phyloP scores from a whole-genome alignment of 2,888 invertebrate genomes.

The Melieria crassipennis region DNA sequence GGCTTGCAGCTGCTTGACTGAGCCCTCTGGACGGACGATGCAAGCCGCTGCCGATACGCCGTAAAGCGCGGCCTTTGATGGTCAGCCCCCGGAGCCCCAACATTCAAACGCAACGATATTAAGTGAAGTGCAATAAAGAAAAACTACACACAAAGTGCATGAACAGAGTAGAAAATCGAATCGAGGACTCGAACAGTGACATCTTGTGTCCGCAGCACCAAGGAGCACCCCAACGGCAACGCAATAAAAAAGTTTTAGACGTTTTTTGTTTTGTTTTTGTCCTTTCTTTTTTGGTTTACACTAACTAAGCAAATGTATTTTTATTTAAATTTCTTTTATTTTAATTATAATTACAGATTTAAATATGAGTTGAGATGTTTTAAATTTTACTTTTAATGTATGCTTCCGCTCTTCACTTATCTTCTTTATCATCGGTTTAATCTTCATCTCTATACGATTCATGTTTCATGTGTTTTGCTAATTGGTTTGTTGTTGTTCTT shows the following conservation, averaged over 20 bases:
- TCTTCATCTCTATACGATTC: slow-evolving; percentile 17
- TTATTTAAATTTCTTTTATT: slow-evolving; percentile 46
- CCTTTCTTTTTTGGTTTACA: slow-evolving; percentile 39
- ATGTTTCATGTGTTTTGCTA: slow-evolving; percentile 31
- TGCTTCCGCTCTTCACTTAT: slow-evolving; percentile 28
- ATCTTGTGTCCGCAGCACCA: too few relatives aligned
- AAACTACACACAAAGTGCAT: background rate
- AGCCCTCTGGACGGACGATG: too few relatives aligned
- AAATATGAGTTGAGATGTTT: slow-evolving; percentile 45
- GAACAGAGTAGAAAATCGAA: too few relatives aligned
- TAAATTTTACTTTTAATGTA: slow-evolving; percentile 38
- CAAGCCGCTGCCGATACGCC: too few relatives aligned
- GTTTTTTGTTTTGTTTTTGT: background rate
- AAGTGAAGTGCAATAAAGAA: background rate
- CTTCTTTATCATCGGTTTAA: slow-evolving; percentile 30
- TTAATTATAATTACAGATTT: slow-evolving; percentile 49
- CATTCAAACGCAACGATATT: background rate
- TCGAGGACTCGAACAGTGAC: too few relatives aligned
- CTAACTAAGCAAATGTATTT: slow-evolving; percentile 51
- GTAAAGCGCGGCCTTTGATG: too few relatives aligned
- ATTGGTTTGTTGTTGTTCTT: slow-evolving; percentile 33
- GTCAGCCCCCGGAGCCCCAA: too few relatives aligned
- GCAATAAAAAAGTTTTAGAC: background rate
- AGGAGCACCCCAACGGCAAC: background rate
- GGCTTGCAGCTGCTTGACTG: too few relatives aligned